Conservation (phyloP, 1,140 invertebrate genomes). For the Penaeus vannamei region DNA sequence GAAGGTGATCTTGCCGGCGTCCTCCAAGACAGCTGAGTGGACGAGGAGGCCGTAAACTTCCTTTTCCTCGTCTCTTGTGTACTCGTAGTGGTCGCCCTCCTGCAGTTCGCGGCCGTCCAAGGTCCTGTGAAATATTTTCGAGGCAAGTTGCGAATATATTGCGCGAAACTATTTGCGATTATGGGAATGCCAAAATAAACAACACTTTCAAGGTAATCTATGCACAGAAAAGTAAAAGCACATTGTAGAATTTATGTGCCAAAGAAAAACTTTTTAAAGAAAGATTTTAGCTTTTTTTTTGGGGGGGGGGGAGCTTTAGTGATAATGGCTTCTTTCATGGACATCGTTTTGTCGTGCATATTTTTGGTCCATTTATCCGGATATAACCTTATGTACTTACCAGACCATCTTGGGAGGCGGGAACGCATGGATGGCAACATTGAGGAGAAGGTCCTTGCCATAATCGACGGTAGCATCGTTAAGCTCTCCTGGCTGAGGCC, state of each 20-base stretch:
- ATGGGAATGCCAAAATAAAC: no score
- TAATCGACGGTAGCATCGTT: constrained; percentile 82
- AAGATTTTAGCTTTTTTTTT: no score
- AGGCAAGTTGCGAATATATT: background rate
- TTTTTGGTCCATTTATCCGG: no score
- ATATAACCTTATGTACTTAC: constrained; percentile 71
- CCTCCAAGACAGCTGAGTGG: constrained; percentile 79
- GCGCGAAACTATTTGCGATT: no score
- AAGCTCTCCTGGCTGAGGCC: constrained; percentile 82
- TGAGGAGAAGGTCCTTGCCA: constrained; percentile 81
- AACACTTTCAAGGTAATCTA: no score
- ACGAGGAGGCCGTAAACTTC: constrained; percentile 81
- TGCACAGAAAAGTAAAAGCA: no score
- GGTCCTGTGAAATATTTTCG: constrained; percentile 72
- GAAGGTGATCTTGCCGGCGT: constrained; percentile 86
- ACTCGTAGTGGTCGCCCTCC: constrained; percentile 75
- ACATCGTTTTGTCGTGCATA: no score
- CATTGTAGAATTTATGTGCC: no score
- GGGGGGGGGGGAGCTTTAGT: no score
- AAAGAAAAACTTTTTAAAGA: no score
- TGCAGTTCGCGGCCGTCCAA: constrained; percentile 78
- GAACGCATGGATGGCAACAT: constrained; percentile 82
- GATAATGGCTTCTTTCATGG: no score
- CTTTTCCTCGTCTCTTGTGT: constrained; percentile 77
- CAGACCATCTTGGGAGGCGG: constrained; percentile 85